phyloP scores from a whole-genome alignment of 2,797 vertebrate species.

The Silurus lanzhouensis region DNA sequence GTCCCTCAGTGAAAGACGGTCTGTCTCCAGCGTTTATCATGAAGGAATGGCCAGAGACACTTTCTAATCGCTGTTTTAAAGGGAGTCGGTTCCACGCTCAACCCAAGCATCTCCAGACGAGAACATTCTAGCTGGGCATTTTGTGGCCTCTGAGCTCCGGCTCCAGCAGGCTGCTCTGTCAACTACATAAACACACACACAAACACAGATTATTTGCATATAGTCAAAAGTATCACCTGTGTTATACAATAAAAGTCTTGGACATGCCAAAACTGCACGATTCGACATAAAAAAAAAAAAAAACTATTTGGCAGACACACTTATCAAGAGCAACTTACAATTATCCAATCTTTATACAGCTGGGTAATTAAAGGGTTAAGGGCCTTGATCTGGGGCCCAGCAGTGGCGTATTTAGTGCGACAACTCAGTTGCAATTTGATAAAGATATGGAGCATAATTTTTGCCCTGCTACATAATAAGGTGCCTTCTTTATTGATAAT shows the following conservation, averaged over 20 bases:
- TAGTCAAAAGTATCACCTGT: no score
- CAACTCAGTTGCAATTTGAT: not conserved
- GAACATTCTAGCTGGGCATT: constrained; percentile 90
- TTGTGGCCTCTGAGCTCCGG: constrained; percentile 80
- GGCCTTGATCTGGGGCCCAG: no score
- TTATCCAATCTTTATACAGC: no score
- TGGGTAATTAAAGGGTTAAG: no score
- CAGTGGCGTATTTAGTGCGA: not conserved
- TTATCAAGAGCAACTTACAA: no score
- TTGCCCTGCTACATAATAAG: not conserved
- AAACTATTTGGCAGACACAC: no score
- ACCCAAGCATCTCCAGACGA: constrained; percentile 84
- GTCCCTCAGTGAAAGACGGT: constrained; percentile 89
- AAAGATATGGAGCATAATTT: not conserved
- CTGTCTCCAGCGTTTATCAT: constrained; percentile 93
- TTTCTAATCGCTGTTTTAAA: constrained; percentile 84
- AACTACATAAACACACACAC: constrained; percentile 70
- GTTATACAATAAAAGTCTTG: not conserved
- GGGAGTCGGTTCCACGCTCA: constrained; percentile 80
- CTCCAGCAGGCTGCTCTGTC: constrained; percentile 81
- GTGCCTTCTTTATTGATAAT: not conserved
- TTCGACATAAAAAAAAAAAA: no score
- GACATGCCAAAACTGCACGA: not conserved
- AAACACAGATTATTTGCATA: not conserved
- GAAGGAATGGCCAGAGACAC: constrained; percentile 93